phyloP scores from a whole-genome alignment of 2,113 vertebrate species.

The Callopanchax toddi region DNA sequence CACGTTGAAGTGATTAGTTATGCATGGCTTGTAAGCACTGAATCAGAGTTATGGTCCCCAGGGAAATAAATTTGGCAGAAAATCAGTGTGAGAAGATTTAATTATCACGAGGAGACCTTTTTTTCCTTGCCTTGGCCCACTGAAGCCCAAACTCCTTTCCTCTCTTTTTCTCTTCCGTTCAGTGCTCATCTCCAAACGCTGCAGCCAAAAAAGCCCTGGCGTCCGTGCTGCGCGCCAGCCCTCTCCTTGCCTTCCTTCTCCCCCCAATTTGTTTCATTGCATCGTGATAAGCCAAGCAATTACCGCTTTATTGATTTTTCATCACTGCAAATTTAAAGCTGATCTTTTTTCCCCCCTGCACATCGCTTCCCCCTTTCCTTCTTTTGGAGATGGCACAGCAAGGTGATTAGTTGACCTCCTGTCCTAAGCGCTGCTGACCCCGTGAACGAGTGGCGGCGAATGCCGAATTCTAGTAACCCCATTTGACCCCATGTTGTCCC shows the following conservation, averaged over 20 bases:
- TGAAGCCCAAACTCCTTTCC: constrained; percentile 70
- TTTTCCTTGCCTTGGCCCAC: constrained; percentile 71
- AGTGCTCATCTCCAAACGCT: constrained; percentile 44
- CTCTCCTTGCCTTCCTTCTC: constrained; percentile 79
- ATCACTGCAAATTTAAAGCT: constrained; percentile 94
- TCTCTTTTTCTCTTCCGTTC: constrained; percentile 21
- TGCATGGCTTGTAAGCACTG: constrained; percentile 87
- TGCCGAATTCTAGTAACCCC: constrained; percentile 89
- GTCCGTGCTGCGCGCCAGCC: constrained; percentile 55
- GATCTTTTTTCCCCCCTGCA: constrained; percentile 77
- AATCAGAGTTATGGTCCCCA: constrained; percentile 87
- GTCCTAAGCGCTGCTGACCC: constrained; percentile 61
- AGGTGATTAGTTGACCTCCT: constrained; percentile 74
- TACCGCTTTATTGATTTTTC: constrained; percentile 99
- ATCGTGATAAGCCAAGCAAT: constrained; percentile 96
- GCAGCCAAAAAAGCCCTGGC: constrained; percentile 60
- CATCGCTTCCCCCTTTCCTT: constrained; percentile 26
- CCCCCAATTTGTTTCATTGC: constrained; percentile 87
- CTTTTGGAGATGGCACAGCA: constrained; percentile 47
- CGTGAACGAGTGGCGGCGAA: constrained; percentile 77
- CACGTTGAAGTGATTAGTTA: constrained; percentile 86
- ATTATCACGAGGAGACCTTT: constrained; percentile 94
- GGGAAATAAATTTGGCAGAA: constrained; percentile 99
- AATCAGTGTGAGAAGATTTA: constrained; percentile 99
- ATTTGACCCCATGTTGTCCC: constrained; percentile 84